These are phyloP conservation scores for Heliconius ethilla DNA, from an alignment of 2,888 invertebrate genomes.

Conservation along the genomic window DNA sequence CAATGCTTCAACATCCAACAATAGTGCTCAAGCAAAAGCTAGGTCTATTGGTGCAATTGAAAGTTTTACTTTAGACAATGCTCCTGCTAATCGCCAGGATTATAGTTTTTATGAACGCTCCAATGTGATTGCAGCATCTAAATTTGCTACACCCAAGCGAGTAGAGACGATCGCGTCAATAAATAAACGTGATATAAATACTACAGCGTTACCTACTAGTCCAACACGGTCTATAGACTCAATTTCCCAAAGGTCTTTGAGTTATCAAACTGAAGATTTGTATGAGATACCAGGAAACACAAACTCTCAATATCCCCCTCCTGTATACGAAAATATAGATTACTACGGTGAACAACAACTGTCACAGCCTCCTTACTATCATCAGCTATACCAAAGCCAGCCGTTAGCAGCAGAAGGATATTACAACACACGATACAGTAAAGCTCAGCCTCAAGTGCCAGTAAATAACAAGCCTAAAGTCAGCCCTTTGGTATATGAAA, in stretches of 20 bases:
- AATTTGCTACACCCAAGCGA: conserved; percentile 89
- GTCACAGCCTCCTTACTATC: conserved; percentile 84
- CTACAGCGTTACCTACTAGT: conserved; percentile 73
- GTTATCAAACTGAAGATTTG: conserved; percentile 75
- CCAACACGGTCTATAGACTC: conserved; percentile 84
- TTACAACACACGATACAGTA: conserved; percentile 83
- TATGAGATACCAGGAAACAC: conserved; percentile 76
- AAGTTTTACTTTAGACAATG: conserved; percentile 83
- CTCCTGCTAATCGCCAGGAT: conserved; percentile 73
- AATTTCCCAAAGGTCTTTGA: conserved; percentile 82
- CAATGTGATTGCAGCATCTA: conserved; percentile 88
- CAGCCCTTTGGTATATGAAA: conserved; percentile 76
- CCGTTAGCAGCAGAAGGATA: conserved; percentile 73
- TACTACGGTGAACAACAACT: conserved; percentile 85
- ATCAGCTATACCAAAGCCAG: conserved; percentile 77
- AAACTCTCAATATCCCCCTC: conserved; percentile 67
- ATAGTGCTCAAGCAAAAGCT: conserved; percentile 71
- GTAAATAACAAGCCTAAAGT: conserved; percentile 76
- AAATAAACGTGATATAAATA: conserved; percentile 72
- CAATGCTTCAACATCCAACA: conserved; percentile 66
- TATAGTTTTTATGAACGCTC: conserved; percentile 85
- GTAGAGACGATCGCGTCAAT: conserved; percentile 84
- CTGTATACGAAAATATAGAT: conserved; percentile 91
- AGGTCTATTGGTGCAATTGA: conserved; percentile 85
- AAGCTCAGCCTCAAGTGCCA: conserved; percentile 92